phyloP scores from a whole-genome alignment of 2,888 invertebrate genomes.

The Limnephilus lunatus region DNA sequence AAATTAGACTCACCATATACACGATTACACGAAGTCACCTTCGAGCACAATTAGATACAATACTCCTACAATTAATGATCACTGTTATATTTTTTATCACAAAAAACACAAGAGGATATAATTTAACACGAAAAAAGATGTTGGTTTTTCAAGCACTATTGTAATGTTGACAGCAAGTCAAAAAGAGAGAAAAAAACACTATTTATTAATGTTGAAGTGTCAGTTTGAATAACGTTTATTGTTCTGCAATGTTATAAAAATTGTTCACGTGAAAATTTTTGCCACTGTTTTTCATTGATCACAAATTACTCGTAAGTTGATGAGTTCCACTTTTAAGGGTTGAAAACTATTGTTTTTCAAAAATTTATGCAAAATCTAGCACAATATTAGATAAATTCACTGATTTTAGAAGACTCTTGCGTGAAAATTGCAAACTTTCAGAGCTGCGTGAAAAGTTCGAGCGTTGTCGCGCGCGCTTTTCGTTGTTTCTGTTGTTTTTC shows the following conservation, averaged over 20 bases:
- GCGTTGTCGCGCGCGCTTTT: neutral
- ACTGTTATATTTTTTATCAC: neutral
- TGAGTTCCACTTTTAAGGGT: too few species aligned
- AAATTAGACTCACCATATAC: neutral
- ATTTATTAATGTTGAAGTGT: neutral
- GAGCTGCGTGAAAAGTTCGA: neutral
- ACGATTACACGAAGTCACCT: neutral
- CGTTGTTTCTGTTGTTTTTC: neutral
- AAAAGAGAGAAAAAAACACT: neutral
- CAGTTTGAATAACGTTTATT: neutral
- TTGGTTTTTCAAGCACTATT: neutral
- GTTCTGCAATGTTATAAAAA: neutral
- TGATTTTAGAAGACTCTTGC: neutral
- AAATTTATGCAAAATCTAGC: neutral
- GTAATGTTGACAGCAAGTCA: neutral
- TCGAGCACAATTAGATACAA: neutral
- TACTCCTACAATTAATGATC: neutral
- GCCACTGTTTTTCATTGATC: neutral
- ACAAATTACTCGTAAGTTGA: too few species aligned
- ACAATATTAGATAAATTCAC: neutral
- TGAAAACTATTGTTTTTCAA: neutral
- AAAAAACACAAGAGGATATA: conserved; percentile 4
- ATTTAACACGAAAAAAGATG: neutral
- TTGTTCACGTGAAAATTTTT: neutral
- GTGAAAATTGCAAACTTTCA: neutral